Base-by-base conservation (phyloP, 2,797 vertebrate species). In the Arremon aurantiirostris region DNA sequence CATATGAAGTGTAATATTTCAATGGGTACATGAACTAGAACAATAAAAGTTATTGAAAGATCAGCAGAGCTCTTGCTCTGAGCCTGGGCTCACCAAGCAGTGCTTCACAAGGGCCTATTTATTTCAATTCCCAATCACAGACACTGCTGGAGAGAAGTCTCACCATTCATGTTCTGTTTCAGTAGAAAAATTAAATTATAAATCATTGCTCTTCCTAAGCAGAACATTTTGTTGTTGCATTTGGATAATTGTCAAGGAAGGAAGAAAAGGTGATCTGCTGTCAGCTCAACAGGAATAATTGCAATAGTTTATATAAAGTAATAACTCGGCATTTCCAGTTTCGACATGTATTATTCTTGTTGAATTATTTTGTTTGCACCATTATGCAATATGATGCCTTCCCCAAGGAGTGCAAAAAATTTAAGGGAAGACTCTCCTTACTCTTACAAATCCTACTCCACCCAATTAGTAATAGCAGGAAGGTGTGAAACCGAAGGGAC, bases 301-400 rank as follows among this genome's bases (percentile, higher is more conserved):
- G 95, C 88, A 86, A 64, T 86, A 95, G 95, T 97, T 97, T 96
- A 96, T 96, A 96, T 94, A 96, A 95, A 96, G 83, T 91, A 96
- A 94, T 96, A 97, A 97, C 96, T 97, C 27, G 46, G 83, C 16
- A 75, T 96, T 97, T 97, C 97, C 97, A 95, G 50, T 97, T 97
- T 96, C 94, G 82, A 95, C 94, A 97, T 95, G 95, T 61, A 97
- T 95, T 97, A 79, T 90, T 94, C 95, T 94, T 92, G 86, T 89
- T 95, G 96, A 96, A 97, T 97, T 97, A 95, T 92, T 98, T 95
- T 88, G 90, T 95, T 97, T 97, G 96, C 86, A 60, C 28, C 50
- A 35, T 97, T 97, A 96, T 37, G 46, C 97, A 98, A 97, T 71
- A 88, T 4, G 79, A 78, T 85, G 84, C 72, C 59, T 89, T 94